Percentiles rank a stretch among this genome's conserved stretches.
These are phyloP conservation scores for Argynnis bischoffii DNA, from an alignment of 2,888 invertebrate species.

Conservation along the genomic window DNA sequence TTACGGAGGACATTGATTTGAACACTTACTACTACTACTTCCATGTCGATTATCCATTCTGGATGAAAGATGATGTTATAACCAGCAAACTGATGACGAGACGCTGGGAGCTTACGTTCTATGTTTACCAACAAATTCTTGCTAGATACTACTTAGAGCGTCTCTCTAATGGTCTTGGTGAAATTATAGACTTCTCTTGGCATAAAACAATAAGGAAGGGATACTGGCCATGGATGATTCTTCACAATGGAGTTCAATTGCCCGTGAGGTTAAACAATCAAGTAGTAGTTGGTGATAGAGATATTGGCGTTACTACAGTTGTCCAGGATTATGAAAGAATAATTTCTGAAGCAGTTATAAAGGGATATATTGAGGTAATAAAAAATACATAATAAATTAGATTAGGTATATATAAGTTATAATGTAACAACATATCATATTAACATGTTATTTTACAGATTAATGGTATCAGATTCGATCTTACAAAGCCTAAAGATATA, in stretches of 20 bases:
- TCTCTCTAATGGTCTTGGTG: constrained; percentile 74
- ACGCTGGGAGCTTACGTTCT: constrained; percentile 82
- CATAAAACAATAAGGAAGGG: constrained; percentile 70
- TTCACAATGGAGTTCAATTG: constrained; percentile 80
- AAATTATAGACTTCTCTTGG: constrained; percentile 72
- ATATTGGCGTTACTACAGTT: constrained; percentile 59
- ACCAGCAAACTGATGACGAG: constrained; percentile 60
- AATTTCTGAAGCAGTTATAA: constrained; percentile 81
- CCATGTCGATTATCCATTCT: constrained; percentile 84
- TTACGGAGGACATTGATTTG: constrained; percentile 85
- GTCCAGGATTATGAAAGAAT: constrained; percentile 76
- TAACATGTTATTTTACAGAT: constrained; percentile 49
- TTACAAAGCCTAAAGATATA: constrained; percentile 74
- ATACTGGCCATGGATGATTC: constrained; percentile 81
- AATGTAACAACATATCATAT: not conserved
- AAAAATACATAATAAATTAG: not conserved
- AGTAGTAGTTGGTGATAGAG: constrained; percentile 56
- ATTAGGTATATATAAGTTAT: no score
- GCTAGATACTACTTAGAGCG: constrained; percentile 83
- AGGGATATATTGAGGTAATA: constrained; percentile 73
- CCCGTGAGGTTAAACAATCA: constrained; percentile 77
- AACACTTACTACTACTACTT: constrained; percentile 84
- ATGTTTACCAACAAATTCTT: constrained; percentile 85
- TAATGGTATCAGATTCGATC: constrained; percentile 63
- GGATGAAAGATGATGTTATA: constrained; percentile 78